Conservation (phyloP, 2,797 vertebrate genomes). For the Scomberomorus guttatus region DNA sequence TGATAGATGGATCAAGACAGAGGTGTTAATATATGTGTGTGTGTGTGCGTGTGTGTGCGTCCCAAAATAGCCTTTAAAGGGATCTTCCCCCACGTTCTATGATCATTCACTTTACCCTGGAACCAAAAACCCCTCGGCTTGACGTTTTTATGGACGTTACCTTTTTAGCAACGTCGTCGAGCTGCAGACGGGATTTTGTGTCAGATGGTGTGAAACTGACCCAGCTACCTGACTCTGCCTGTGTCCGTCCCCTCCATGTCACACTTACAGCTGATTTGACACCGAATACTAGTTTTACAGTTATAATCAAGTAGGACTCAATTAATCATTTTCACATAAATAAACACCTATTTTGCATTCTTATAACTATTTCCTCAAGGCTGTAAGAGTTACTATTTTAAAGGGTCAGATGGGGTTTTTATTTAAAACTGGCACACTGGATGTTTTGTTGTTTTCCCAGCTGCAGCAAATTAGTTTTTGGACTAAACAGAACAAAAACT, state of each 20-base stretch:
- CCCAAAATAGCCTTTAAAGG: slow-evolving; percentile 70
- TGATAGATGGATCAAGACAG: slow-evolving; percentile 38
- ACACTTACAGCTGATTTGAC: background rate
- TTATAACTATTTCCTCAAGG: no score
- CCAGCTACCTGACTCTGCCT: background rate
- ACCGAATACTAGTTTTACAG: background rate
- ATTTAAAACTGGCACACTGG: no score
- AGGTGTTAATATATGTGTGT: slow-evolving; percentile 11
- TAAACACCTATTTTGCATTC: background rate
- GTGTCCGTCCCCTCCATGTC: slow-evolving; percentile 8
- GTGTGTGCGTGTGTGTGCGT: slow-evolving; percentile 9
- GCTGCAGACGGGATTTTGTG: slow-evolving; percentile 15
- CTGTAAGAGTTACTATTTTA: no score
- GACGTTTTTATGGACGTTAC: slow-evolving; percentile 58
- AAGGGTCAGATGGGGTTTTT: no score
- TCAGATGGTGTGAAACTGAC: slow-evolving; percentile 36
- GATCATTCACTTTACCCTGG: slow-evolving; percentile 51
- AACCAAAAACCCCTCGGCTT: slow-evolving; percentile 42
- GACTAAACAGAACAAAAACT: no score
- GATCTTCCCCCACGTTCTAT: slow-evolving; percentile 36
- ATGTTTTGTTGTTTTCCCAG: no score
- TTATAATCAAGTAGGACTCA: background rate
- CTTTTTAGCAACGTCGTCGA: slow-evolving; percentile 51
- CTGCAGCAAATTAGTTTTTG: no score
- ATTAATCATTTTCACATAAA: slow-evolving; percentile 7